phyloP scores from a whole-genome alignment of 2,888 invertebrate species.

The Nomada lathburiana region DNA sequence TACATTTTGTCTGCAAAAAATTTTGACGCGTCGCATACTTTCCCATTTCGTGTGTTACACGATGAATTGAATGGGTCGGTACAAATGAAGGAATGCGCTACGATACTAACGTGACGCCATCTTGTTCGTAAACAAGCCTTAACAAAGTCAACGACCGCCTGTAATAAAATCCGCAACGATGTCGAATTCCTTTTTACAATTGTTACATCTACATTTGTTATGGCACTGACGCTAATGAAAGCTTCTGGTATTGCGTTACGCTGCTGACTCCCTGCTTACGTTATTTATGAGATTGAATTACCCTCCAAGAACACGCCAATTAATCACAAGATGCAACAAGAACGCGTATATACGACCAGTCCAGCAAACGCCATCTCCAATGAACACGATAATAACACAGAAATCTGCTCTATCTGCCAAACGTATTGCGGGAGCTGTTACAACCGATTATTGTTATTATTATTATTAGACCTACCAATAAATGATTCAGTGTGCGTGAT shows the following conservation, averaged over 20 bases:
- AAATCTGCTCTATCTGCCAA: conserved; percentile 3
- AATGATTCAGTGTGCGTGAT: too few relatives aligned
- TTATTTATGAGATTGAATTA: conserved; percentile 23
- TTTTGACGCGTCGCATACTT: background rate
- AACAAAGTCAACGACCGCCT: conserved; percentile 19
- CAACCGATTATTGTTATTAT: background rate
- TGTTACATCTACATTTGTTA: background rate
- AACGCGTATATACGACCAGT: background rate
- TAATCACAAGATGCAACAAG: conserved; percentile 5
- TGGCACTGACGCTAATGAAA: background rate
- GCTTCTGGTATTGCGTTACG: conserved; percentile 5
- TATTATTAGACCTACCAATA: too few relatives aligned
- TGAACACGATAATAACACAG: background rate
- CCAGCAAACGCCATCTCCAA: conserved; percentile 1
- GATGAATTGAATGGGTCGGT: background rate
- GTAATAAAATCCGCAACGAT: conserved; percentile 19
- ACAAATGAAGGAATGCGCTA: too few relatives aligned
- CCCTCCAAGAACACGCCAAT: conserved; percentile 19
- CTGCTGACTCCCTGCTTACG: background rate
- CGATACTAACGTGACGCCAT: background rate
- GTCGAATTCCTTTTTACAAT: conserved; percentile 26
- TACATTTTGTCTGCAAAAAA: background rate
- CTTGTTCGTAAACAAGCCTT: conserved; percentile 18
- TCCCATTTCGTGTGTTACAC: background rate
- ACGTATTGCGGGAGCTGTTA: background rate